Conservation (phyloP, 92 coral and sea anemone genomes). For the Parazoanthus atlanticus region DNA sequence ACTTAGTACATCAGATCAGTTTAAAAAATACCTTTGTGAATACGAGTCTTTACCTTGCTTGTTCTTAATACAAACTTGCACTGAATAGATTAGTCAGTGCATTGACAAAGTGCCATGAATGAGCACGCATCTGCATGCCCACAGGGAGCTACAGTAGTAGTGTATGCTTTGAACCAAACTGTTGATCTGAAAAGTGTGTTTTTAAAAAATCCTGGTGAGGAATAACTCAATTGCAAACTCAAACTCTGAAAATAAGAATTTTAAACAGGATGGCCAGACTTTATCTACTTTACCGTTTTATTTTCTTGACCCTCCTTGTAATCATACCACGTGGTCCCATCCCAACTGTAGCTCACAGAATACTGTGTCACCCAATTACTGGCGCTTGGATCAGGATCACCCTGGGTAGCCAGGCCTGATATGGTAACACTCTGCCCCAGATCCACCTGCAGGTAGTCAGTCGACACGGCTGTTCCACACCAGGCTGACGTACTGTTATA, state of each 20-base stretch:
- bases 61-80: background rate
- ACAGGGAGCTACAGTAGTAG: no score
- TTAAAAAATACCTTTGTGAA: background rate
- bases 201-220: background rate
- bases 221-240: no score
- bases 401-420: conserved; percentile 30
- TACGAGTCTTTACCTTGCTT: background rate
- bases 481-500: background rate
- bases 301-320: background rate
- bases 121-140: background rate
- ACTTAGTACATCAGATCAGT: background rate
- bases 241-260: background rate
- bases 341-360: background rate
- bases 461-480: background rate
- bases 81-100: no score
- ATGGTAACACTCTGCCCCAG: background rate
- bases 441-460: background rate
- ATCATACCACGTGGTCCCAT: conserved; percentile 3
- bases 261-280: no score
- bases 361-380: conserved; percentile 14
- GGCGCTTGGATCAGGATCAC: background rate
- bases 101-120: background rate
- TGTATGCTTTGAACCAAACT: no score
- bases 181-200: background rate
- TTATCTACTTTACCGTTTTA: background rate